Evolutionary conservation across 2,888 invertebrate genomes (phyloP).

Genomic region (Gibbula magus): DNA sequence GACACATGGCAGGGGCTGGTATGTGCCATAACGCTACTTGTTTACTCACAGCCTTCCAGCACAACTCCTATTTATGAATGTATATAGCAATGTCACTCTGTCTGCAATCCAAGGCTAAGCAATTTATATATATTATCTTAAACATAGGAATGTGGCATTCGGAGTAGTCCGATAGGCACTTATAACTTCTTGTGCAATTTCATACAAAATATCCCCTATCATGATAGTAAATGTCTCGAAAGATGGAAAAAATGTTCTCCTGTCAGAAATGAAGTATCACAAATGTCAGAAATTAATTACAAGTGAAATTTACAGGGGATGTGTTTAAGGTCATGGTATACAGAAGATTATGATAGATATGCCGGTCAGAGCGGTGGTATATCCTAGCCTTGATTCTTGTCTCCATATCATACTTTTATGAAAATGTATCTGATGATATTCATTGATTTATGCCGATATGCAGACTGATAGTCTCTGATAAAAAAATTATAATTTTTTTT

Average conservation of each 20-base stretch:
- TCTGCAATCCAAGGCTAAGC: neutral
- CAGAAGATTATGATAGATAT: too few relatives aligned
- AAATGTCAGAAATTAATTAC: constrained; percentile 13
- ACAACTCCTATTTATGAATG: constrained; percentile 15
- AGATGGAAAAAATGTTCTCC: neutral
- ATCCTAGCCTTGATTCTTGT: too few relatives aligned
- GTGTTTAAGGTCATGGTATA: neutral
- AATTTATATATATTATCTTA: constrained; percentile 21
- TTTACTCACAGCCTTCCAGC: neutral
- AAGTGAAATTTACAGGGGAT: neutral
- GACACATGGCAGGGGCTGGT: neutral
- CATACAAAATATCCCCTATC: neutral
- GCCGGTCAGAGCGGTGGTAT: too few relatives aligned
- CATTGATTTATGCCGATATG: too few relatives aligned
- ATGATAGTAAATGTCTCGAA: neutral
- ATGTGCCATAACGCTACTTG: constrained; percentile 1
- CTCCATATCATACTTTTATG: too few relatives aligned
- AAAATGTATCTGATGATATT: too few relatives aligned
- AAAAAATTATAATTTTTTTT: too few relatives aligned
- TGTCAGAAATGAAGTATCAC: neutral
- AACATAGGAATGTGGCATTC: neutral
- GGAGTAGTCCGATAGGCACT: neutral
- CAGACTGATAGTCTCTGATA: too few relatives aligned
- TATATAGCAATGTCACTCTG: constrained; percentile 24
- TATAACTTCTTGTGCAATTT: neutral